These are phyloP conservation scores for Plutella xylostella DNA, from an alignment of 2,888 invertebrate genomes.

Conservation along the genomic window DNA sequence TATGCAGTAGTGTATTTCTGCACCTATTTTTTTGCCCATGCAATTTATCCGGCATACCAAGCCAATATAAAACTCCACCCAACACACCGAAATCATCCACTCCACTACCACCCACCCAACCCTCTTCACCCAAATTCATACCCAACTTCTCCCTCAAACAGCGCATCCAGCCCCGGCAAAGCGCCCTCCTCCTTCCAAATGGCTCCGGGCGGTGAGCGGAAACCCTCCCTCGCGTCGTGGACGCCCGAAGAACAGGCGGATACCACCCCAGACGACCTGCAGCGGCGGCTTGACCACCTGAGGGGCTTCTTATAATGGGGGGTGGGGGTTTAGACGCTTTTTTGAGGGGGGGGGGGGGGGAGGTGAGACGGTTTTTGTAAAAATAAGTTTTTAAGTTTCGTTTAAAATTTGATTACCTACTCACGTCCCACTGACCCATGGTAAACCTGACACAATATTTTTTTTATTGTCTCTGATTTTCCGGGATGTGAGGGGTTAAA, in stretches of 20 bases:
- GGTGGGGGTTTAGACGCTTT: neutral
- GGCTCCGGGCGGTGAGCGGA: conserved; percentile 52
- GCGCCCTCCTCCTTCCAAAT: conserved; percentile 38
- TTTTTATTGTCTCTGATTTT: neutral
- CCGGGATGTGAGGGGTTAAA: too few species aligned
- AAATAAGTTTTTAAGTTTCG: neutral
- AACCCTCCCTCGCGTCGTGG: conserved; percentile 23
- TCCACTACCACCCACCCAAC: too few species aligned
- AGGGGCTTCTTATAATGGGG: conserved; percentile 27
- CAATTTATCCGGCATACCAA: too few species aligned
- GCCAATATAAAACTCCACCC: too few species aligned
- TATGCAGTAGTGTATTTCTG: too few species aligned
- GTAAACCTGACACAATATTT: neutral
- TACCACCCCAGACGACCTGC: conserved; percentile 30
- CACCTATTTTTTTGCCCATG: too few species aligned
- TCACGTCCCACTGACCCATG: neutral
- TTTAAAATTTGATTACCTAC: neutral
- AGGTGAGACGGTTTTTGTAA: neutral
- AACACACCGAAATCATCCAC: too few species aligned
- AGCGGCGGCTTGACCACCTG: conserved; percentile 38
- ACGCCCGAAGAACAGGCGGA: conserved; percentile 16
- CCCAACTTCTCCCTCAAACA: neutral
- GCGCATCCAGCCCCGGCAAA: conserved; percentile 35
- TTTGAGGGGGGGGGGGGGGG: neutral
- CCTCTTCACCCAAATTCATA: too few species aligned